Evolutionary conservation across 1,140 invertebrate species (phyloP).

Genomic region (Gonatopus flavifemur): DNA sequence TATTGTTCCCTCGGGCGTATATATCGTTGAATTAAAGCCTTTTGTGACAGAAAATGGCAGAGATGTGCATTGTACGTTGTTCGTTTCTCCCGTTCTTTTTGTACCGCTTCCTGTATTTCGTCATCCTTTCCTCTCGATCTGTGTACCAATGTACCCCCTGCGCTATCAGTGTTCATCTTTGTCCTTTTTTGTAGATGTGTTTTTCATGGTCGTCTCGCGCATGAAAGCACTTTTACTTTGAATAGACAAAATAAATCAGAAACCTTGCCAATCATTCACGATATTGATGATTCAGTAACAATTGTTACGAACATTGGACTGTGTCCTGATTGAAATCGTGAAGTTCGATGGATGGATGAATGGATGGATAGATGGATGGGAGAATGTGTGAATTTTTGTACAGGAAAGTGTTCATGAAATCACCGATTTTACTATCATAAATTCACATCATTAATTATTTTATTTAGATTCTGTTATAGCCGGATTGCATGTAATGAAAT

Average conservation of each 20-base stretch:
- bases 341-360: background rate
- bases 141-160: background rate
- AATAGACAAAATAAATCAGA: constrained; percentile 44
- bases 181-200: constrained; percentile 4
- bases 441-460: background rate
- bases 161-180: background rate
- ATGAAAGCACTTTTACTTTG: constrained; percentile 40
- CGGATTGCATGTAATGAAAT: background rate
- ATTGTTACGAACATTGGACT: constrained; percentile 17
- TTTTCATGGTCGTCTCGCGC: constrained; percentile 24
- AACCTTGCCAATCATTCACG: constrained; percentile 26
- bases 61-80: constrained; percentile 18
- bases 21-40: constrained; percentile 39
- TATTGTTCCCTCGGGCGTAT: constrained; percentile 26
- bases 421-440: background rate
- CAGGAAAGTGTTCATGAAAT: background rate
- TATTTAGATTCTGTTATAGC: background rate
- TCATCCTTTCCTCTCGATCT: background rate
- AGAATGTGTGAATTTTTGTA: background rate
- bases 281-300: constrained; percentile 35
- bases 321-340: constrained; percentile 11
- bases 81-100: background rate
- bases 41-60: constrained; percentile 27
- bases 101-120: background rate
- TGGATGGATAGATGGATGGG: no score